Evolutionary conservation across 2,113 vertebrate species (phyloP).

Genomic region (Notothenia rossii): DNA sequence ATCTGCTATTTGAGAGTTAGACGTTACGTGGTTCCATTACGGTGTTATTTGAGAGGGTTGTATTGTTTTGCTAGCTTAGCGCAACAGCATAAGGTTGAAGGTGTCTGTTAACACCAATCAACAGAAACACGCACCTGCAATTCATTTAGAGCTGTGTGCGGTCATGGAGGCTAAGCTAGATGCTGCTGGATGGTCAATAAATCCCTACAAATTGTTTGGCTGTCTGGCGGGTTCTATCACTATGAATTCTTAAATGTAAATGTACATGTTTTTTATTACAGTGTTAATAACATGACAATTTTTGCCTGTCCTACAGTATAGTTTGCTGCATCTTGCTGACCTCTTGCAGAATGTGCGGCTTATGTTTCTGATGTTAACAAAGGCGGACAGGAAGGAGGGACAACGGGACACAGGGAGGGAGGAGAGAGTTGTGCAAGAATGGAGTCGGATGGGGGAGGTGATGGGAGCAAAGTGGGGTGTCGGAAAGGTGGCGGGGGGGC

Average conservation of each 20-base stretch:
- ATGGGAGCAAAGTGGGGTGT: slow-evolving; percentile 65
- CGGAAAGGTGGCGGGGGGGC: slow-evolving; percentile 63
- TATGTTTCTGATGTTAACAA: slow-evolving; percentile 51
- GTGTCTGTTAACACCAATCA: background rate
- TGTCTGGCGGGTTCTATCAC: background rate
- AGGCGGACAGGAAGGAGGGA: slow-evolving; percentile 58
- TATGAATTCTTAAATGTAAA: background rate
- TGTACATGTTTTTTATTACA: background rate
- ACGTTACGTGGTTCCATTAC: background rate
- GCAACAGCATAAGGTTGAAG: background rate
- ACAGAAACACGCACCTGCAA: background rate
- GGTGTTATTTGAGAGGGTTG: background rate
- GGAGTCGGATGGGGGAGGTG: slow-evolving; percentile 51
- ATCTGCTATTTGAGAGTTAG: background rate
- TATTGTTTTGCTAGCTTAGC: background rate
- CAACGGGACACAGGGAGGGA: slow-evolving; percentile 39
- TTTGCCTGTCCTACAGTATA: background rate
- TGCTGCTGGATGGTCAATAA: background rate
- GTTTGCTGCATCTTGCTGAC: slow-evolving; percentile 27
- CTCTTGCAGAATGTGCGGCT: slow-evolving; percentile 30
- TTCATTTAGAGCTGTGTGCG: background rate
- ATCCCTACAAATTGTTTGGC: background rate
- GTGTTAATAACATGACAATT: background rate
- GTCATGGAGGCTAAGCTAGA: background rate
- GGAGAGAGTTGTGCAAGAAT: slow-evolving; percentile 33